These are phyloP conservation scores for Drosophila testacea DNA, from an alignment of 2,888 invertebrate genomes.

Conservation along the genomic window DNA sequence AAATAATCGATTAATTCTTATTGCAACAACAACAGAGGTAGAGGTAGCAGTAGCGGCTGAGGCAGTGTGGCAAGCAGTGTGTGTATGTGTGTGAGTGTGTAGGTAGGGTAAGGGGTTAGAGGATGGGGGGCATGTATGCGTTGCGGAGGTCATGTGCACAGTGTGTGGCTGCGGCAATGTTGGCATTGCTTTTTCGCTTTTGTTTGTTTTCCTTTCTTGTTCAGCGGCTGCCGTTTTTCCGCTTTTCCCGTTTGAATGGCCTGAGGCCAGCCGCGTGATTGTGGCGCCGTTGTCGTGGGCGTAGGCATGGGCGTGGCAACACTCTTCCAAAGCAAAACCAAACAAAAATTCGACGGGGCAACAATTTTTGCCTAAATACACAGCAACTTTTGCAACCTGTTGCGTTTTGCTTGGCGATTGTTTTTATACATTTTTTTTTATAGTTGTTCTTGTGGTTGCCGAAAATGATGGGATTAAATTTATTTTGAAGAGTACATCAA, in stretches of 20 bases:
- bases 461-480: conserved; percentile 45
- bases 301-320: conserved; percentile 15
- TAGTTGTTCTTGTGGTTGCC: conserved; percentile 29
- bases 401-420: conserved; percentile 50
- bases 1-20: conserved; percentile 65
- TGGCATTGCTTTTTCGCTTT: conserved; percentile 16
- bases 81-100: neutral
- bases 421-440: neutral
- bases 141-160: conserved; percentile 64
- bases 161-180: conserved; percentile 25
- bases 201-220: conserved; percentile 48
- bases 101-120: neutral
- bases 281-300: conserved; percentile 26
- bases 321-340: neutral
- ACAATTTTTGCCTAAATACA: conserved; percentile 45
- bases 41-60: neutral
- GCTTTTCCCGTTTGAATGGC: conserved; percentile 35
- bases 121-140: conserved; percentile 35
- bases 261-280: conserved; percentile 65
- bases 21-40: conserved; percentile 40
- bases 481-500: conserved; percentile 62
- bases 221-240: conserved; percentile 24
- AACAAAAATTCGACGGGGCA: conserved; percentile 4
- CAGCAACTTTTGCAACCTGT: conserved; percentile 68
- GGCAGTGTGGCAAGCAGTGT: conserved; percentile 1